Evolutionary conservation across 2,888 invertebrate species (phyloP).

Genomic region (Keiferia lycopersicella): DNA sequence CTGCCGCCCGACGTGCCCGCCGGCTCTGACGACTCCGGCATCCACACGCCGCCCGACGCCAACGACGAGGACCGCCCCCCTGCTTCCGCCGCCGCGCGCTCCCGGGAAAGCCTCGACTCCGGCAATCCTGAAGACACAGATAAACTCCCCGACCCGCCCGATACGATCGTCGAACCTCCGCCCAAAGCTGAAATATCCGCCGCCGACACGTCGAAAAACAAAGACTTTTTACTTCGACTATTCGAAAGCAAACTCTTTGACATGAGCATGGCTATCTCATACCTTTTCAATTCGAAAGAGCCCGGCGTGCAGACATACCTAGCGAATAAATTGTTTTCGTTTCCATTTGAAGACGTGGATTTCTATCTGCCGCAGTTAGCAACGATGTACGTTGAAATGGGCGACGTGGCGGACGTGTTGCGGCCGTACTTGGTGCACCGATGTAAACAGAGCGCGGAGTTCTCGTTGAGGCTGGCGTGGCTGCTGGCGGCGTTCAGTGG

Average conservation of each 20-base stretch:
- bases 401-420: constrained; percentile 93
- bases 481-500: constrained; percentile 96
- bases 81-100: constrained; percentile 79
- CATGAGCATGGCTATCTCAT: constrained; percentile 99
- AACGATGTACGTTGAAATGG: constrained; percentile 99
- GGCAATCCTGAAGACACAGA: constrained; percentile 84
- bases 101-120: constrained; percentile 88
- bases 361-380: constrained; percentile 99
- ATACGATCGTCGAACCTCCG: constrained; percentile 54
- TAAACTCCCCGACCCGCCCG: constrained; percentile 71
- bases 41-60: constrained; percentile 74
- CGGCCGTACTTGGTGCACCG: constrained; percentile 74
- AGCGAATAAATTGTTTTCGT: constrained; percentile 98
- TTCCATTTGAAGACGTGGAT: constrained; percentile 95
- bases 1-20: constrained; percentile 73
- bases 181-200: constrained; percentile 54
- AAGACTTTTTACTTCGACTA: constrained; percentile 90
- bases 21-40: constrained; percentile 91
- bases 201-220: constrained; percentile 72
- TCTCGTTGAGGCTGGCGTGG: constrained; percentile 98
- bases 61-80: constrained; percentile 77
- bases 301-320: constrained; percentile 98
- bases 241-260: constrained; percentile 98
- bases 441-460: constrained; percentile 97
- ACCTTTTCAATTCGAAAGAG: constrained; percentile 98